A percentile compares a stretch with the other conserved stretches of the same genome.
These are phyloP conservation scores for Eucidaris tribuloides DNA, from an alignment of 35 echinoderm and acorn worm genomes.

Conservation along the genomic window DNA sequence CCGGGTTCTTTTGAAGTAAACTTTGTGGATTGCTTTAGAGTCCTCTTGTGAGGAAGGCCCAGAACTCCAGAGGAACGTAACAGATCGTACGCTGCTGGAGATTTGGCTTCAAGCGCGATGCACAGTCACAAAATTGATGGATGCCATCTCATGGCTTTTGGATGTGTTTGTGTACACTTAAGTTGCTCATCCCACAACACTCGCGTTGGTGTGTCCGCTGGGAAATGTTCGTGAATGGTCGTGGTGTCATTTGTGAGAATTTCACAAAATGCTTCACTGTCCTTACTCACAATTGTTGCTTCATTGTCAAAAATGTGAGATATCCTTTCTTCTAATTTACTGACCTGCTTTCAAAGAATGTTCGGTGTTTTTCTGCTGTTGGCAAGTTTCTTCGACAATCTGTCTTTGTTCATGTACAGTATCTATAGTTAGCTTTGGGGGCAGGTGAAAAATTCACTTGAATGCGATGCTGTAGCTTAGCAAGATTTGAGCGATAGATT, in stretches of 20 bases:
- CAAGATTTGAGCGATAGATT: no score
- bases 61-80: slow-evolving; percentile 34
- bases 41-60: slow-evolving; percentile 46
- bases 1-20: slow-evolving; percentile 4
- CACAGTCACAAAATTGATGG: slow-evolving; percentile 61
- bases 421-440: not conserved
- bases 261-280: not conserved
- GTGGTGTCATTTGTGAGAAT: not conserved
- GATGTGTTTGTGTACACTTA: not conserved
- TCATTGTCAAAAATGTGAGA: not conserved
- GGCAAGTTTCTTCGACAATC: not conserved
- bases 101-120: slow-evolving; percentile 58
- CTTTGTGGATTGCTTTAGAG: slow-evolving; percentile 46
- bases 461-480: no score
- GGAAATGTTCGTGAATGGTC: not conserved
- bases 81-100: slow-evolving; percentile 31
- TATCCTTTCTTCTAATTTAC: not conserved
- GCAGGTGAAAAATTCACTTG: no score
- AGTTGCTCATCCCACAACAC: not conserved
- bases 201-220: not conserved
- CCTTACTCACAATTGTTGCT: not conserved
- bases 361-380: not conserved
- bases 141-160: slow-evolving; percentile 70
- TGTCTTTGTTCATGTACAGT: no score
- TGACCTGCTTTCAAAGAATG: not conserved